Conservation (phyloP, 2,113 vertebrate genomes). For the Protobothrops flavoviridis region DNA sequence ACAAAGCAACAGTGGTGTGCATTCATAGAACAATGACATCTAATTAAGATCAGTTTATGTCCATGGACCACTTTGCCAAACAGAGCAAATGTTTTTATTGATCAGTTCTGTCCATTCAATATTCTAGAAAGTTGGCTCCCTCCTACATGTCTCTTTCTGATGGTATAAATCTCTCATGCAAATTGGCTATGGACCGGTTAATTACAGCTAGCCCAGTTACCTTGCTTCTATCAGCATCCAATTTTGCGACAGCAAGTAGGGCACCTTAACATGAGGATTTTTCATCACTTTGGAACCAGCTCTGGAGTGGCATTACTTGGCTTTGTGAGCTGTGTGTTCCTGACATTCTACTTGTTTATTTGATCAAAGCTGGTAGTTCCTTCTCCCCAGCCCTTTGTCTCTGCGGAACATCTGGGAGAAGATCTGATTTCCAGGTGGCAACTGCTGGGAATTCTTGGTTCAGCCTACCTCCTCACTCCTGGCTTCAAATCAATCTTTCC, state of each 20-base stretch:
- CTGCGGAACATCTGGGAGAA: neutral
- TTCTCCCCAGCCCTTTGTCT: neutral
- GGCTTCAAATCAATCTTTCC: neutral
- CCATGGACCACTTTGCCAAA: neutral
- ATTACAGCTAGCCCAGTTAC: neutral
- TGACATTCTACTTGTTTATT: neutral
- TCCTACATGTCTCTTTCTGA: neutral
- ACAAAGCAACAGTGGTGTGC: neutral
- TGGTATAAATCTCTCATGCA: neutral
- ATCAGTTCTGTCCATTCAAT: neutral
- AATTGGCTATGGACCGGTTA: neutral
- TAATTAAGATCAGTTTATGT: neutral
- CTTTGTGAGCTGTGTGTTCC: neutral
- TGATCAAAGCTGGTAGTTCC: neutral
- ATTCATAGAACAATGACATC: neutral
- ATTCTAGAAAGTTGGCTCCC: neutral
- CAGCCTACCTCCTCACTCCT: neutral
- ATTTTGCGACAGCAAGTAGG: neutral
- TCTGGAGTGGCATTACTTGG: neutral
- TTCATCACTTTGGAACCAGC: neutral
- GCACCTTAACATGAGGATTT: neutral
- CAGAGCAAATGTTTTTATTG: neutral
- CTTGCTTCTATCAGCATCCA: neutral
- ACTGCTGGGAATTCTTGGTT: neutral
- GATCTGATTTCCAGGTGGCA: neutral